These are phyloP conservation scores for Bolinopsis microptera DNA, from an alignment of 37 sponge, comb jelly and placozoan species.

Conservation along the genomic window DNA sequence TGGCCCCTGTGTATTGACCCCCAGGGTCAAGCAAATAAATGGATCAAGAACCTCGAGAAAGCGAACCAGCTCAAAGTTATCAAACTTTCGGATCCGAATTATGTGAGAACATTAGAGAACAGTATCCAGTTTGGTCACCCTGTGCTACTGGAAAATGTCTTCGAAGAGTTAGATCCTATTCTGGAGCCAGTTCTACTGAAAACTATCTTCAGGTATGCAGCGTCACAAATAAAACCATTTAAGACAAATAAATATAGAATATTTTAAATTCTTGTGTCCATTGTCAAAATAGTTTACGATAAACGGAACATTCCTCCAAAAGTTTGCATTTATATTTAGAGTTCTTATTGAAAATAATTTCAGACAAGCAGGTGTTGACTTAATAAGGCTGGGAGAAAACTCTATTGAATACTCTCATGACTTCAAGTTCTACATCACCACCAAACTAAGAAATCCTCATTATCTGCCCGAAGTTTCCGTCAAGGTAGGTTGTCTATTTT, in stretches of 20 bases:
- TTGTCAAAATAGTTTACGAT: too few species aligned
- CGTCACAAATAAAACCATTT: too few species aligned
- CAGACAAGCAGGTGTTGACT: slow-evolving; percentile 61
- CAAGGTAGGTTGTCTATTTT: slow-evolving; percentile 76
- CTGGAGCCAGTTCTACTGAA: slow-evolving; percentile 95
- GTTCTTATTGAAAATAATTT: too few species aligned
- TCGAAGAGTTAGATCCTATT: slow-evolving; percentile 95
- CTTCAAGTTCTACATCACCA: slow-evolving; percentile 97
- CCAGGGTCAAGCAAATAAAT: slow-evolving; percentile 99
- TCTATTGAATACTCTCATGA: slow-evolving; percentile 94
- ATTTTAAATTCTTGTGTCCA: too few species aligned
- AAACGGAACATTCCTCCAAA: too few species aligned
- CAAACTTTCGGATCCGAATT: slow-evolving; percentile 94
- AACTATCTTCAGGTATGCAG: slow-evolving; percentile 84
- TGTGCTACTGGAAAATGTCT: slow-evolving; percentile 90
- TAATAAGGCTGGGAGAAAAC: slow-evolving; percentile 90
- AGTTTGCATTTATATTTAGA: too few species aligned
- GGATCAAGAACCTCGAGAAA: slow-evolving; percentile 98
- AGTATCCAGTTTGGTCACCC: slow-evolving; percentile 97
- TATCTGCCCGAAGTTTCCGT: slow-evolving; percentile 98
- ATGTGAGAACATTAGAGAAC: slow-evolving; percentile 96
- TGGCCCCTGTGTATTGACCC: slow-evolving; percentile 99
- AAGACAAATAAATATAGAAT: too few species aligned
- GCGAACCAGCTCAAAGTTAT: slow-evolving; percentile 86
- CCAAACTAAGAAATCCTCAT: slow-evolving; percentile 97